Base-by-base conservation (phyloP, 1,140 invertebrate genomes). In the Pseudomyrmex concolor region DNA sequence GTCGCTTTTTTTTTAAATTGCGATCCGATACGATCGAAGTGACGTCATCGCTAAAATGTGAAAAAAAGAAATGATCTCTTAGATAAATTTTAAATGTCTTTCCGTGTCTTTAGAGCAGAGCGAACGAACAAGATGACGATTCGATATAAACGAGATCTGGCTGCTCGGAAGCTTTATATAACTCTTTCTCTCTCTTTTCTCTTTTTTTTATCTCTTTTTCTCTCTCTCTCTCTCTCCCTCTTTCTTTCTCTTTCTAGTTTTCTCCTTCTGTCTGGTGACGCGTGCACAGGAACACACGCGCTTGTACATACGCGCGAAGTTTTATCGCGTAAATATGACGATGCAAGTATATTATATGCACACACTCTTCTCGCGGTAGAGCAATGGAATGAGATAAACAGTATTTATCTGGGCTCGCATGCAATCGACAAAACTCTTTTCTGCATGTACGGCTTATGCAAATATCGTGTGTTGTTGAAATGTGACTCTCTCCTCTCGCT, bases 231-330 rank as follows among this genome's bases (percentile, higher is more conserved):
- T n/a, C 48, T 9, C 48, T 10, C 48, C 59, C 54, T 54, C 25
- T 45, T 25, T 15, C n/a, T 12, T 25, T 13, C 19, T 43, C 57
- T 45, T 2, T 12, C 12, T 43, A 2, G 13, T 54, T 45, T 13
- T 43, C 43, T 10, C 13, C 19, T 60, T 74, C 12, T 10, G 10
- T 76, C 80, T 62, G 43, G 17, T 62, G 13, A 60, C 85, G 80
- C 71, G 57, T 82, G 71, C 50, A 82, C 34, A 48, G 15, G 13
- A 76, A 82, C 80, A 82, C 80, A 64, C 60, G 60, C 70, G 59
- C 55, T 63, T 45, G 48, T 73, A 59, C 45, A 81, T n/a, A n/a
- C 48, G 57, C 67, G 45, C 54, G 55, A 22, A 63, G 48, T 72
- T 72, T 34, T 76, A 74, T 82, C 80, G 60, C 50, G 10, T 59